Conservation (phyloP, 53 echinoderm and acorn worm genomes). For the Zoroaster sp. region DNA sequence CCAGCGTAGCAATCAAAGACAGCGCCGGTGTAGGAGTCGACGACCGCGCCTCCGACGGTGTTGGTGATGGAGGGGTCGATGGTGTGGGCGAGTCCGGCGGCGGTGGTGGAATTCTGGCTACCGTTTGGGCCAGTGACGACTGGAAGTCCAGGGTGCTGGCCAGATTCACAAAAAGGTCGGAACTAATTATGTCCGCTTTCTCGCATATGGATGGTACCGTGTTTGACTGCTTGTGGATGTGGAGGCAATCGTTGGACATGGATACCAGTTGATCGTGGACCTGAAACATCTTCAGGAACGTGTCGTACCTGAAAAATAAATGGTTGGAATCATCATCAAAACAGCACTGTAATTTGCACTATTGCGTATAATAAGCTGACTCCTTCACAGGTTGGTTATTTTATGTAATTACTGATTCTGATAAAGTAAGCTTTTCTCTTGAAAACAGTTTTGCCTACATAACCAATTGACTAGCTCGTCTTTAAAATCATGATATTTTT, state of each 20-base stretch:
- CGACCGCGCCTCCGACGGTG: background rate
- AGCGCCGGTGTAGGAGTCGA: background rate
- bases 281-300: constrained; percentile 77
- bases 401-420: background rate
- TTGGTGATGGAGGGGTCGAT: background rate
- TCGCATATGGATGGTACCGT: constrained; percentile 56
- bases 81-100: background rate
- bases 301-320: constrained; percentile 69
- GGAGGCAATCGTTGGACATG: constrained; percentile 44
- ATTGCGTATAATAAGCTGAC: background rate
- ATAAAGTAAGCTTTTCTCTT: background rate
- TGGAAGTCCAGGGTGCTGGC: constrained; percentile 39
- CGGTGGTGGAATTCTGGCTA: constrained; percentile 11
- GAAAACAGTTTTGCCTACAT: too few species aligned
- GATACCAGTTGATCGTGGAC: constrained; percentile 75
- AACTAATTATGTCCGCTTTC: constrained; percentile 32
- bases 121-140: constrained; percentile 12
- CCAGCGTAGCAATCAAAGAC: background rate
- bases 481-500: too few species aligned
- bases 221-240: constrained; percentile 60
- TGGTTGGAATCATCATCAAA: background rate
- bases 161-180: constrained; percentile 13
- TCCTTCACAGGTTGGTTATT: background rate
- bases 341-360: background rate
- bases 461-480: too few species aligned